Evolutionary conservation across 2,888 invertebrate genomes (phyloP).

Genomic region (Troides oblongomaculatus): DNA sequence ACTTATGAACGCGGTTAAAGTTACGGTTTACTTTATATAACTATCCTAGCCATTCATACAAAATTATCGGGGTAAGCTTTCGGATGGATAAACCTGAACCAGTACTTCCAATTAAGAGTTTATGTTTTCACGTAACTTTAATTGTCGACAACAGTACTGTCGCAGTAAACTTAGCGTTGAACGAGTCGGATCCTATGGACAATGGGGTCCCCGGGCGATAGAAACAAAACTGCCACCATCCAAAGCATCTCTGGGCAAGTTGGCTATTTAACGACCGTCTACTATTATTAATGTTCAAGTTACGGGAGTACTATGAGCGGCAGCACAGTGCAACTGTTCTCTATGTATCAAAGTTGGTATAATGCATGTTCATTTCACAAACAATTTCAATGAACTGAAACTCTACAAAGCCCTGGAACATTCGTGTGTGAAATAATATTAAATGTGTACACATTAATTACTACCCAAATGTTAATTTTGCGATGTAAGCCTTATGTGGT

Average conservation of each 20-base stretch:
- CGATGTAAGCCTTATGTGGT: too few species aligned
- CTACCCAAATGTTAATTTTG: too few species aligned
- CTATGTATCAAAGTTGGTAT: neutral
- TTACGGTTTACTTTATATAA: neutral
- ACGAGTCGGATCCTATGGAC: neutral
- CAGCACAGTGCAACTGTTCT: neutral
- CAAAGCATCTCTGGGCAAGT: neutral
- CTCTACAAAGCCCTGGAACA: neutral
- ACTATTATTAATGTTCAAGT: slow-evolving; percentile 3
- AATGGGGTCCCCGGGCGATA: neutral
- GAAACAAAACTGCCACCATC: neutral
- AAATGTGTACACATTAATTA: neutral
- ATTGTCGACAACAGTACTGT: neutral
- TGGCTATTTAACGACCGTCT: neutral
- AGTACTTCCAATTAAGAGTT: slow-evolving; percentile 4
- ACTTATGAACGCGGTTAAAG: neutral
- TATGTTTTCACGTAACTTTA: slow-evolving; percentile 6
- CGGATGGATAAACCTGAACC: neutral
- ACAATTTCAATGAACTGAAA: neutral
- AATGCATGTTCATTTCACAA: neutral
- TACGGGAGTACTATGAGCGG: neutral
- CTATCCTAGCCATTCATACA: neutral
- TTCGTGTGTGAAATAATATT: neutral
- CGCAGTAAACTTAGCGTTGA: neutral
- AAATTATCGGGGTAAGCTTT: neutral